Evolutionary conservation across 2,888 invertebrate species (phyloP).

Genomic region (Tipula helvola): DNA sequence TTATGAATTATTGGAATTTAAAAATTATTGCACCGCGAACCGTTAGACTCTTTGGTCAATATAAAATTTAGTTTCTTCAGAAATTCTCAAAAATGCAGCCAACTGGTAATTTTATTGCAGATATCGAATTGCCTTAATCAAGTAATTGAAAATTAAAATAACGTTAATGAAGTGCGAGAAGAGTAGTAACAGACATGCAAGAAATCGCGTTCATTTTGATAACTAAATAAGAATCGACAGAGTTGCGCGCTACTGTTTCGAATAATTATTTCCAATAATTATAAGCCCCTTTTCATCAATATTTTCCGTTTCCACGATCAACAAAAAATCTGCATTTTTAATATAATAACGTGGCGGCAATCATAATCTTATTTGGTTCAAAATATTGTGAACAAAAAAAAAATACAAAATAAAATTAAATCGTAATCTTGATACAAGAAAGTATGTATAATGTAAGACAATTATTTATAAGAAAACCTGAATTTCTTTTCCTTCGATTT

Average conservation of each 20-base stretch:
- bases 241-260: not conserved
- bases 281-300: not conserved
- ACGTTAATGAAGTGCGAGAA: too few relatives aligned
- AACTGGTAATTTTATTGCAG: too few relatives aligned
- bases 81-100: too few relatives aligned
- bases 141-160: too few relatives aligned
- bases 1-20: not conserved
- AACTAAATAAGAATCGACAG: too few relatives aligned
- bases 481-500: slow-evolving; percentile 13
- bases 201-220: too few relatives aligned
- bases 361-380: not conserved
- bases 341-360: not conserved
- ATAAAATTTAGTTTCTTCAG: too few relatives aligned
- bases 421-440: not conserved
- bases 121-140: too few relatives aligned
- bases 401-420: not conserved
- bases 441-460: not conserved
- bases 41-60: too few relatives aligned
- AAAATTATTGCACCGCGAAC: not conserved
- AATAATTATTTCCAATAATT: not conserved
- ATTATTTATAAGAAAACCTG: slow-evolving; percentile 13
- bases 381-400: not conserved
- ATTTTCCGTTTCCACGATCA: not conserved
- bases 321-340: not conserved
- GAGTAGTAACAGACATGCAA: too few relatives aligned